Percentiles rank a stretch among this genome's conserved stretches.
These are phyloP conservation scores for Tadarida brasiliensis DNA, from an alignment of 2,797 vertebrate species.

Conservation along the genomic window DNA sequence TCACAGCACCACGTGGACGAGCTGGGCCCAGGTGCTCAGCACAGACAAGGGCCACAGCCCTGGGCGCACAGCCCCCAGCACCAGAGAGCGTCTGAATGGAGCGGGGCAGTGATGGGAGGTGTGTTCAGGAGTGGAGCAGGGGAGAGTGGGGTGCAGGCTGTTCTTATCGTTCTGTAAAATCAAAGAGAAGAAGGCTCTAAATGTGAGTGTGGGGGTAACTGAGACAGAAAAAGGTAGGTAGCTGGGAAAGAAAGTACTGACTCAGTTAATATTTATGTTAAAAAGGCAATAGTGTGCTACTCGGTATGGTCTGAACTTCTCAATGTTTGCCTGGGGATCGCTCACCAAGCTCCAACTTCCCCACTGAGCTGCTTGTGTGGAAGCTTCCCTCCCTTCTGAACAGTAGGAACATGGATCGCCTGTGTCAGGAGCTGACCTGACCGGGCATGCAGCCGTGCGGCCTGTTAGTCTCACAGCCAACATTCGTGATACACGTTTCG, in stretches of 20 bases:
- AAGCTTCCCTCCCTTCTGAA: neutral
- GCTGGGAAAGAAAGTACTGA: neutral
- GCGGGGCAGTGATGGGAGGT: neutral
- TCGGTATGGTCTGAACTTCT: neutral
- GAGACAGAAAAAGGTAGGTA: neutral
- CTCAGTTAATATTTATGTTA: neutral
- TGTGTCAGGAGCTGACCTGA: neutral
- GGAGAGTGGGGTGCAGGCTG: neutral
- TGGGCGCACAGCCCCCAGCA: neutral
- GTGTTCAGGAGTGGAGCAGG: neutral
- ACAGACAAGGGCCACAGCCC: fast-evolving
- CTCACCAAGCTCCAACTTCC: neutral
- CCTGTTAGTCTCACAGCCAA: neutral
- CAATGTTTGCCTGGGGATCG: neutral
- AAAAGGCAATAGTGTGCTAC: neutral
- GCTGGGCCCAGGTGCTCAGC: neutral
- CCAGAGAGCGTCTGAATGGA: neutral
- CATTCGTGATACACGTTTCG: neutral
- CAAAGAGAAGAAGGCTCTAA: neutral
- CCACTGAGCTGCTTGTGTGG: neutral
- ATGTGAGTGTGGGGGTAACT: neutral
- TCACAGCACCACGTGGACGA: neutral
- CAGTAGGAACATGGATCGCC: neutral
- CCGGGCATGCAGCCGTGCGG: too few relatives aligned
- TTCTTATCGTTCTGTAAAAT: neutral